Evolutionary conservation across 1,140 invertebrate genomes (phyloP), one percentile per base, ranked within the genome.

Genomic region (Hyphantria cunea): DNA sequence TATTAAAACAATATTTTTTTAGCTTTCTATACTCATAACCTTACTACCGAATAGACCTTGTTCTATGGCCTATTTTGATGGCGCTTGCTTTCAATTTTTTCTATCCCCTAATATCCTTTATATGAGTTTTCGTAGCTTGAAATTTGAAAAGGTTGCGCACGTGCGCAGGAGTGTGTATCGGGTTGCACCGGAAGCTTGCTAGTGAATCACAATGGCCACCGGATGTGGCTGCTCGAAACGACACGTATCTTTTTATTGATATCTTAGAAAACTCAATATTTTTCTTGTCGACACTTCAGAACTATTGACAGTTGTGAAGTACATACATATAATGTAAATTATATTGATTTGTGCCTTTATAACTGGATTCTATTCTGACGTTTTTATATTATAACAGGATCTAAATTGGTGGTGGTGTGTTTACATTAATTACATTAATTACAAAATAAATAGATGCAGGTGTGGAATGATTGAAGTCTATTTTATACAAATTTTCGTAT

Each of bases 161-260:
- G 88, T 90, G 88, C 86, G 88, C 88, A 83, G 78, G 88, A 90
- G 88, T 88, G 80, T 78, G 78, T 89, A 90, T 90, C 88, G 86
- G 78, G 88, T 90, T 90, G 80, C 86, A 76, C 82, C 86, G 86
- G 86, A 89, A 89, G 81, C 61, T 63, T 47, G 66, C 74, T 74
- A 71, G 80, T 72, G 80, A 81, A 79, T 77, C 79, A 90, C 82
- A 90, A 90, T 89, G 81, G 78, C 74, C 58, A 70, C 88, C 88
- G 88, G 88, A 90, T 85, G 86, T 89, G 88, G 88, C 84, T 78
- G 81, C 88, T 90, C 78, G 76, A 85, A 83, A 76, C 80, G 84
- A 86, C 85, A 88, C 88, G 78, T 89, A 90, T 90, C 85, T 86
- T 84, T 90, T 88, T 83, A 89, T 86, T 80, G 86, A 85, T 85